Percentiles rank a stretch among this genome's conserved stretches.
phyloP scores from a whole-genome alignment of 37 sponge, comb jelly and placozoan genomes.

The Lycopodina hypogea region DNA sequence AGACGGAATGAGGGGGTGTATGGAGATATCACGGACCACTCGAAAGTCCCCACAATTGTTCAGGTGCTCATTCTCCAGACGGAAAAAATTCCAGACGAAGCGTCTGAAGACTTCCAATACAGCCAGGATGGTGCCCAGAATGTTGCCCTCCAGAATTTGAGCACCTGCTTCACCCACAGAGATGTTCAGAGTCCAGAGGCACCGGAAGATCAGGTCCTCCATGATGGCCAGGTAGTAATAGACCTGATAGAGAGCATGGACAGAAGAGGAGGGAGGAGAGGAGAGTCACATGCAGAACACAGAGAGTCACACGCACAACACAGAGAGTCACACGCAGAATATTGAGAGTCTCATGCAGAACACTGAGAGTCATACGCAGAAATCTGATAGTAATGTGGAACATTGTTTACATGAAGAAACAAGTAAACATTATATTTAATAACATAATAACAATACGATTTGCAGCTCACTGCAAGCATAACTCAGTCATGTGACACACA shows the following conservation, averaged over 20 bases:
- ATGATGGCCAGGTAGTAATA: constrained; percentile 73
- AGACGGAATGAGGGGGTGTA: constrained; percentile 51
- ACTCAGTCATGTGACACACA: too few species aligned
- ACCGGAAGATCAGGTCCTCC: constrained; percentile 63
- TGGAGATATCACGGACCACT: constrained; percentile 77
- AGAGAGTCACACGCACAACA: neutral
- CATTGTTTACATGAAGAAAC: too few species aligned
- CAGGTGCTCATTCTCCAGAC: constrained; percentile 88
- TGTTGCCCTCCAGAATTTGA: constrained; percentile 19
- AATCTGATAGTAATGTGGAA: too few species aligned
- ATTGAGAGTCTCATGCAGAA: neutral
- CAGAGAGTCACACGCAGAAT: neutral
- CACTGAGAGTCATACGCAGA: neutral
- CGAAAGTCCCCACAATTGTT: constrained; percentile 91
- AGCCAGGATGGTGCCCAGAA: constrained; percentile 64
- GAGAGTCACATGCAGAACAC: neutral
- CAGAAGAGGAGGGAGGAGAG: neutral
- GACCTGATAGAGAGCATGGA: constrained; percentile 5
- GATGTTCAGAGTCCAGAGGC: constrained; percentile 80
- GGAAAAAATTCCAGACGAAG: constrained; percentile 89
- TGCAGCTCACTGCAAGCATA: too few species aligned
- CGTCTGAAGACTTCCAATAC: constrained; percentile 72
- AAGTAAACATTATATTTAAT: too few species aligned
- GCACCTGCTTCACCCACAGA: constrained; percentile 64
- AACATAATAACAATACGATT: too few species aligned